Percentiles rank a stretch among this genome's conserved stretches.
phyloP scores from a whole-genome alignment of 1,140 invertebrate species.

The Ceratoteleas bidentatus region DNA sequence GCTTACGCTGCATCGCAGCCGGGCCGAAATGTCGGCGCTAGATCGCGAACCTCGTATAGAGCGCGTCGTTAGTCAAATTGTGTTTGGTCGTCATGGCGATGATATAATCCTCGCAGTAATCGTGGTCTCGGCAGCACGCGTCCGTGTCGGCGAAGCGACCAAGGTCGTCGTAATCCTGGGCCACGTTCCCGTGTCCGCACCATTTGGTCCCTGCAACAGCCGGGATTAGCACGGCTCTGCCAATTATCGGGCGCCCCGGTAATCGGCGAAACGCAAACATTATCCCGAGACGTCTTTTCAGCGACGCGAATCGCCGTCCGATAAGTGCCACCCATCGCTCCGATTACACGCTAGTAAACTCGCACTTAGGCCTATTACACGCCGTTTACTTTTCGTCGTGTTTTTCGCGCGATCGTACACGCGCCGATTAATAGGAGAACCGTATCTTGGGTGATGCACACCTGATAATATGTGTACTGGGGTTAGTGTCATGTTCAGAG shows the following conservation, averaged over 20 bases:
- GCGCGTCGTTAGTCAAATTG: constrained; percentile 84
- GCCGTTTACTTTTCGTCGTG: neutral
- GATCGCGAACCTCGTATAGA: constrained; percentile 81
- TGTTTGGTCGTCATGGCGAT: constrained; percentile 82
- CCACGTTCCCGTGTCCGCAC: constrained; percentile 89
- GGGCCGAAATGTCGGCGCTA: neutral
- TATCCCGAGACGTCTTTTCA: neutral
- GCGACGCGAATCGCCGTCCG: neutral
- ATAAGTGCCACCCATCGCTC: neutral
- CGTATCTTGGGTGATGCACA: constrained; percentile 1
- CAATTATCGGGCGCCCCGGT: constrained; percentile 29
- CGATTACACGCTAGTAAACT: constrained; percentile 27
- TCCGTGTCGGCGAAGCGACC: constrained; percentile 86
- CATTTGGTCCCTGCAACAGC: constrained; percentile 83
- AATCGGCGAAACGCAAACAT: constrained; percentile 30
- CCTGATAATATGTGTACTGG: too few relatives aligned
- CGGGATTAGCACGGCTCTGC: constrained; percentile 44
- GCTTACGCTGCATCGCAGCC: neutral
- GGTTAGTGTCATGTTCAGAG: too few relatives aligned
- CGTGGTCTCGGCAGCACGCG: constrained; percentile 89
- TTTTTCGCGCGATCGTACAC: constrained; percentile 14
- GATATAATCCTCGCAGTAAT: constrained; percentile 86
- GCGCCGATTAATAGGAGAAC: constrained; percentile 8
- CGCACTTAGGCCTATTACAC: constrained; percentile 20
- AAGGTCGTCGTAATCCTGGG: constrained; percentile 86